Base-by-base conservation (phyloP, 2,113 vertebrate genomes). In the Lontra canadensis region DNA sequence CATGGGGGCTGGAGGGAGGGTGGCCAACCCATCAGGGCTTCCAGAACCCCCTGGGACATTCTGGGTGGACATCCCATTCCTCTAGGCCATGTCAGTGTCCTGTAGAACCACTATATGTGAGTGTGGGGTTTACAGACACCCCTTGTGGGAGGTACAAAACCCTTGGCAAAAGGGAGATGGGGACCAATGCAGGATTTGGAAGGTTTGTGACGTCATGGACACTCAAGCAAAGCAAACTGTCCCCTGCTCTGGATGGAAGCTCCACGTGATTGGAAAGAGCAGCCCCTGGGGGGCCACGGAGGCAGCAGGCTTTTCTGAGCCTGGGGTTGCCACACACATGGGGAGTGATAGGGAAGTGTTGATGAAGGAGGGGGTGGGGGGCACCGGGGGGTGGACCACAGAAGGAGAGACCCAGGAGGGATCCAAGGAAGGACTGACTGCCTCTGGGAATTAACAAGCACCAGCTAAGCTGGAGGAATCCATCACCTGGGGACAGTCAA, bases 171-270 rank as follows among this genome's bases (percentile, higher is more conserved):
- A 55, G 78, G 34, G 42, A 80, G 76, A 36, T 57, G 42, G 25
- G 8, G 42, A 29, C 55, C 39, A 90, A 71, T 3, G 29, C 11
- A 8, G 17, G 8, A 39, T 42, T 29, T 0, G 8, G 79, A 81
- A 34, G 52, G 74, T 34, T 20, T 1, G 42, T 10, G 59, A 23
- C 0, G 0, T 39, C 39, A 15, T 0, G 9, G 26, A 25, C 6
- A 15, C 65, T 61, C 42, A 10, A 34, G 42, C 17, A 29, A 36
- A 83, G 49, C 80, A 65, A 63, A 52, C 1, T 0, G 15, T 20
- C 26, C 83, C 36, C 31, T 67, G 44, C 55, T 67, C 36, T 63
- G 20, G 2, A 80, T n/a, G 25, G 42, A 71, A 84, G 81, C 21
- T 31, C 8, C 31, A 0, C 0, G 7, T 6, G 2, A 20, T 78